A percentile compares a stretch with the other conserved stretches of the same genome.
Conservation (phyloP, 2,113 vertebrate species). For the Ammospiza caudacuta region DNA sequence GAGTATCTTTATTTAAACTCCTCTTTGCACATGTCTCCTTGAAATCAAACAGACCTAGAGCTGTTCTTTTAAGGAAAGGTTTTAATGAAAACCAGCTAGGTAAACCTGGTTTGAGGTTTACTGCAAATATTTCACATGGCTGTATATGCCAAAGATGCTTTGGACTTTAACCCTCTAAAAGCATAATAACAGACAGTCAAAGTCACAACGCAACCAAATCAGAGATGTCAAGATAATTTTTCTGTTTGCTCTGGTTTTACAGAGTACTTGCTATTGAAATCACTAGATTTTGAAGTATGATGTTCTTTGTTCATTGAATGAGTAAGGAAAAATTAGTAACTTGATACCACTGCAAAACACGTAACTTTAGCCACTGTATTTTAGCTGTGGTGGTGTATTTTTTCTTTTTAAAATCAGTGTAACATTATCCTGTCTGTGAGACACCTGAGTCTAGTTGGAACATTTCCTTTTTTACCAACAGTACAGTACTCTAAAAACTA, state of each 20-base stretch:
- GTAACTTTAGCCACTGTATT: background rate
- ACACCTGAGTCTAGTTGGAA: background rate
- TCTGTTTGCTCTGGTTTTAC: background rate
- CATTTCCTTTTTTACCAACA: background rate
- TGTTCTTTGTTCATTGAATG: background rate
- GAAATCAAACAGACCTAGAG: background rate
- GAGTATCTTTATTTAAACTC: background rate
- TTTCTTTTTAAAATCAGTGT: background rate
- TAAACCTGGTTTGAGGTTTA: background rate
- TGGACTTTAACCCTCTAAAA: background rate
- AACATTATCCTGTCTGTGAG: background rate
- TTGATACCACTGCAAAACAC: background rate
- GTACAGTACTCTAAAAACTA: background rate
- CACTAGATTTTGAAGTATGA: background rate
- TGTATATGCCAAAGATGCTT: background rate
- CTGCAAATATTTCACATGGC: background rate
- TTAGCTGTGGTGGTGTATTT: background rate
- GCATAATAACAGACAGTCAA: background rate
- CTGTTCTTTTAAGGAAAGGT: background rate
- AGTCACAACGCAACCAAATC: background rate
- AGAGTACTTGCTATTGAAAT: background rate
- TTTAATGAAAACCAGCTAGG: background rate
- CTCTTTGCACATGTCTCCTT: background rate
- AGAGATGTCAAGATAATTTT: background rate
- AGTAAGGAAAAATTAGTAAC: background rate